A percentile compares a stretch with the other conserved stretches of the same genome.
Evolutionary conservation across 1,140 invertebrate genomes (phyloP).

Genomic region (Drosophila varians): DNA sequence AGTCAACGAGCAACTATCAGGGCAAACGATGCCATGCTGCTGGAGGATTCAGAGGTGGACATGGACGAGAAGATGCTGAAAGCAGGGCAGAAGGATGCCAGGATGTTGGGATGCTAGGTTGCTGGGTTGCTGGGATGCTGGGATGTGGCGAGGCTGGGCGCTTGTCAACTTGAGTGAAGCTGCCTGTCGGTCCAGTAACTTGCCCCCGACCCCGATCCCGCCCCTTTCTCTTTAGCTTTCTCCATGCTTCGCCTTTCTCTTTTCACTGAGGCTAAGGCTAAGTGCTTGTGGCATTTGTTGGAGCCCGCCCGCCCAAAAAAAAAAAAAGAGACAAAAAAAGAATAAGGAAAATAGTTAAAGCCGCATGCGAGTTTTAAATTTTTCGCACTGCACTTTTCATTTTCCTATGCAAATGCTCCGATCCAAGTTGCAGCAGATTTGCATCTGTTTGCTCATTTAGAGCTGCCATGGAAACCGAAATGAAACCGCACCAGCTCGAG

Average conservation of each 20-base stretch:
- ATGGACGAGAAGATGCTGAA: constrained; percentile 35
- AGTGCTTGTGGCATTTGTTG: constrained; percentile 61
- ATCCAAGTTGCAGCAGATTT: constrained; percentile 30
- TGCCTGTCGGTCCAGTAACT: constrained; percentile 39
- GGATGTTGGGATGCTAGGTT: constrained; percentile 4
- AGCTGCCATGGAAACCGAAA: constrained; percentile 51
- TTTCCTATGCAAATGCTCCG: constrained; percentile 45
- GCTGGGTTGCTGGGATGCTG: constrained; percentile 11
- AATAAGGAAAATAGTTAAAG: constrained; percentile 35
- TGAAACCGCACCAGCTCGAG: constrained; percentile 56
- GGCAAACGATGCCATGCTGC: constrained; percentile 43
- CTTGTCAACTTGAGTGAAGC: constrained; percentile 68
- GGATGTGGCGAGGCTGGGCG: constrained; percentile 24
- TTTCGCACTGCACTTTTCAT: constrained; percentile 40
- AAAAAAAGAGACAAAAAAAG: neutral
- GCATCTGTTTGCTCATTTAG: constrained; percentile 66
- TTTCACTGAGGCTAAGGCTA: constrained; percentile 46
- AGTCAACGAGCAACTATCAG: constrained; percentile 71
- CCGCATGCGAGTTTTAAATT: constrained; percentile 50
- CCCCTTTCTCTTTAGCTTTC: neutral
- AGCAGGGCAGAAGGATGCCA: constrained; percentile 28
- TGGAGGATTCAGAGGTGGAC: constrained; percentile 14
- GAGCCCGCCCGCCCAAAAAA: constrained; percentile 37
- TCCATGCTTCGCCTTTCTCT: constrained; percentile 17
- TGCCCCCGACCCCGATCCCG: neutral